These are phyloP conservation scores for Sinocyclocheilus anshuiensis DNA, from an alignment of 2,113 vertebrate species.

Conservation along the genomic window DNA sequence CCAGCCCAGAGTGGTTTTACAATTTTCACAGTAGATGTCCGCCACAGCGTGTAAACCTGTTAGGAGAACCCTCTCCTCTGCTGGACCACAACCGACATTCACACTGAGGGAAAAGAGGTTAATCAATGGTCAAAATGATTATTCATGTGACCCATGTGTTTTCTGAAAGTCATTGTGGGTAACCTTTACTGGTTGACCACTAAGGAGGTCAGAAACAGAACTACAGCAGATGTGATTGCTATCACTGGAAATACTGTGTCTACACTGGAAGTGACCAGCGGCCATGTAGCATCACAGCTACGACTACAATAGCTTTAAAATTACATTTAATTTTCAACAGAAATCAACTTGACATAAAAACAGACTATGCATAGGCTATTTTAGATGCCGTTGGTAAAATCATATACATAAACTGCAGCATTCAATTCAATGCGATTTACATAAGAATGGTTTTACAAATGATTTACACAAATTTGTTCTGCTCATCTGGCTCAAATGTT, in stretches of 20 bases:
- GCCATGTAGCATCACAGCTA: neutral
- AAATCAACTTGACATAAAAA: neutral
- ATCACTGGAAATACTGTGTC: neutral
- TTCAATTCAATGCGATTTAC: neutral
- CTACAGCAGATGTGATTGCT: neutral
- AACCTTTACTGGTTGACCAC: neutral
- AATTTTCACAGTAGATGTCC: conserved; percentile 99
- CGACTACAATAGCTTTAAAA: neutral
- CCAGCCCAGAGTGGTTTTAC: conserved; percentile 99
- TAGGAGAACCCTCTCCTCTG: conserved; percentile 96
- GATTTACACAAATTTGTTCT: neutral
- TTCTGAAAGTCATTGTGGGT: conserved; percentile 17
- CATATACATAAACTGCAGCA: neutral
- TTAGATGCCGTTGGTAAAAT: neutral
- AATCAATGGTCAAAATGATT: conserved; percentile 21
- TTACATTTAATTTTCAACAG: neutral
- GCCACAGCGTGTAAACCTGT: conserved; percentile 97
- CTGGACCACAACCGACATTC: conserved; percentile 97
- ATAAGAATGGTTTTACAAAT: neutral
- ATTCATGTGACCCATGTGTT: neutral
- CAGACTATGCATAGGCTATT: neutral
- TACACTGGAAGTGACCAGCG: neutral
- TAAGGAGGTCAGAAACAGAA: neutral
- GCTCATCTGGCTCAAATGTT: neutral
- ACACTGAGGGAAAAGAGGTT: conserved; percentile 75